Evolutionary conservation across 2,888 invertebrate species (phyloP), one percentile per base, ranked within the genome.

Genomic region (Dynastes grantii): DNA sequence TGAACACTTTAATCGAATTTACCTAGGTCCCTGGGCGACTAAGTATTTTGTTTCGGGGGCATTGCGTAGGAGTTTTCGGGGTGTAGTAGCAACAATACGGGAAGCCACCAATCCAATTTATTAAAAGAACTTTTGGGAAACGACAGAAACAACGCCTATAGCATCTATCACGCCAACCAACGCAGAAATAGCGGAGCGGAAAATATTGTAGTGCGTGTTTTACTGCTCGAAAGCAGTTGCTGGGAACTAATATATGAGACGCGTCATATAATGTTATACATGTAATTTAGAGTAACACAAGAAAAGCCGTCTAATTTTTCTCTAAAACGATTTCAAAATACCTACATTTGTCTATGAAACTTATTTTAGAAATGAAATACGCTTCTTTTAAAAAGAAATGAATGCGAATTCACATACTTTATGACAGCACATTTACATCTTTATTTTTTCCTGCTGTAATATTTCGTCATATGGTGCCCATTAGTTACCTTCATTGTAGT

Each of bases 111-210:
- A 68, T 68, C 49, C 51, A 68, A 68, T 68, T 68, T 51, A 27
- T 68, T 68, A 51, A 51, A 4, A 51, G 29, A 68, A 27, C 51
- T n/a, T 68, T 68, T 11, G 13, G 9, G 11, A 49, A 68, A 68
- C 29, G 49, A 51, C 68, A 68, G 27, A 51, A 40, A 22, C 68
- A 68, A 68, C 68, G 68, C 68, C 68, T 51, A 68, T 40, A 22
- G 29, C 49, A 51, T 51, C 9, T 9, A n/a, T 51, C 51, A 51
- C 49, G 27, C 22, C 29, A 27, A 5, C 40, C 22, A 51, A 51
- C 27, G 68, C 29, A 68, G 49, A 51, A 27, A 51, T 68, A 68
- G 68, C 68, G 13, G 32, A 51, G 3, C 2, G 22, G 13, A 68
- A 51, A 51, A 29, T 51, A 27, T 29, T 68, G 8, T 29, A 65